Conservation (phyloP, 2,888 invertebrate species). For the Apodemia zela region DNA sequence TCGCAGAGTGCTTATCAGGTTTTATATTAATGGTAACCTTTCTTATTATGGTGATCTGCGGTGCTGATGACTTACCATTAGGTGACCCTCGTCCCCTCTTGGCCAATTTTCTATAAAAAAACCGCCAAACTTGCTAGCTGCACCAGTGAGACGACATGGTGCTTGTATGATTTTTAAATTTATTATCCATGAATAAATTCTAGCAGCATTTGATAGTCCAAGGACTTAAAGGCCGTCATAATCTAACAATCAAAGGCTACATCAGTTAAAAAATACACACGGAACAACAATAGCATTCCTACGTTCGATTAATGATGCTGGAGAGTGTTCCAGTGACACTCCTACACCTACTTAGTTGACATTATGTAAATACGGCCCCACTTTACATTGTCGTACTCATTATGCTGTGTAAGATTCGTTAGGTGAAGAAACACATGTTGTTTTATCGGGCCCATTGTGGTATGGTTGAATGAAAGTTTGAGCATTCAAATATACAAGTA, state of each 20-base stretch:
- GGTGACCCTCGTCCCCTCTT: too few species aligned
- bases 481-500: not conserved
- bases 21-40: too few species aligned
- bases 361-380: conserved; percentile 78
- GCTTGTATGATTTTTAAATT: too few species aligned
- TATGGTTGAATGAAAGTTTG: conserved; percentile 46
- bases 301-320: conserved; percentile 72
- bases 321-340: conserved; percentile 58
- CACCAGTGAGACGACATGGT: too few species aligned
- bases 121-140: too few species aligned
- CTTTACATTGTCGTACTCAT: conserved; percentile 78
- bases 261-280: conserved; percentile 63
- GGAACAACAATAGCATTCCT: conserved; percentile 72
- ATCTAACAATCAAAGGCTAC: conserved; percentile 37
- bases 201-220: not conserved
- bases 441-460: conserved; percentile 59
- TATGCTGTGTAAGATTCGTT: conserved; percentile 76
- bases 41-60: too few species aligned
- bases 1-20: too few species aligned
- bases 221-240: conserved; percentile 8
- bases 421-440: conserved; percentile 81
- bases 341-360: conserved; percentile 78
- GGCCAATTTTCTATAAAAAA: too few species aligned
- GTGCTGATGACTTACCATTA: too few species aligned
- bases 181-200: not conserved